These are phyloP conservation scores for Cephus pulcher DNA, from an alignment of 2,888 invertebrate genomes.

Conservation along the genomic window DNA sequence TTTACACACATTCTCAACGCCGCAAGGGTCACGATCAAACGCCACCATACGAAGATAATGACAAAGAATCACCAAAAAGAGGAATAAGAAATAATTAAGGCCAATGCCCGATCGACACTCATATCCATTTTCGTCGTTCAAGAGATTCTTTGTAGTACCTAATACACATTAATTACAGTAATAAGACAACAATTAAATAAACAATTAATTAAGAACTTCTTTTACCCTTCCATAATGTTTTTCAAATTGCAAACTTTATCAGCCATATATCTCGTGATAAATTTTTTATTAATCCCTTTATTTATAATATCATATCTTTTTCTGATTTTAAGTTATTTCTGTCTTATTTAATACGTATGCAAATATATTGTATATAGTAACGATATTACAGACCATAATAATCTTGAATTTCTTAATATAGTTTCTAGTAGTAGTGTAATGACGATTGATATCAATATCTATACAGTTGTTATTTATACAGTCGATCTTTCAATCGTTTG, in stretches of 20 bases:
- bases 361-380: neutral
- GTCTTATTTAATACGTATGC: neutral
- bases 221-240: neutral
- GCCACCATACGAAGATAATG: neutral
- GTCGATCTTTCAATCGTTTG: too few species aligned
- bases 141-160: neutral
- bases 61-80: neutral
- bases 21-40: neutral
- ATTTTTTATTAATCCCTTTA: neutral
- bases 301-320: neutral
- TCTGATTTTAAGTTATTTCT: neutral
- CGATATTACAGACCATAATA: neutral
- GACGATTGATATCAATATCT: neutral
- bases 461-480: too few species aligned
- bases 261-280: neutral
- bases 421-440: neutral
- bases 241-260: neutral
- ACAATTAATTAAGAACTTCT: neutral
- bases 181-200: neutral
- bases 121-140: neutral
- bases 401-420: neutral
- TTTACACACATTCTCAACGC: slow-evolving; percentile 8
- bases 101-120: neutral
- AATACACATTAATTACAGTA: neutral
- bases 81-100: neutral